These are phyloP conservation scores for Onthophagus sagittarius DNA, from an alignment of 2,888 invertebrate species.

Conservation along the genomic window DNA sequence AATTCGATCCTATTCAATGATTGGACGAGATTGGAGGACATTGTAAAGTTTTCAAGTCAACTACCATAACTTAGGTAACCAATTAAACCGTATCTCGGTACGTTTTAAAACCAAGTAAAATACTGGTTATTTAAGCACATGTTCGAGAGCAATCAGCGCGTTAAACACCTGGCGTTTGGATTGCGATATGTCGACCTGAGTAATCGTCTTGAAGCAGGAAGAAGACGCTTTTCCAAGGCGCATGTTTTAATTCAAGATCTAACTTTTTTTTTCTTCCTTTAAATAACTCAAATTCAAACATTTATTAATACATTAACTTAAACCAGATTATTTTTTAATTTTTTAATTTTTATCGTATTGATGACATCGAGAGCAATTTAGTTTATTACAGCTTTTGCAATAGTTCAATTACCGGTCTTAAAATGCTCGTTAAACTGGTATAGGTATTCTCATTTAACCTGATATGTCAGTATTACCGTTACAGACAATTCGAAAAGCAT, in stretches of 20 bases:
- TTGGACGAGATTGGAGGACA: background rate
- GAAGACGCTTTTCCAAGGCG: background rate
- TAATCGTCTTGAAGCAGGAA: background rate
- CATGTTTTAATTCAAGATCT: background rate
- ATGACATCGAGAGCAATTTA: background rate
- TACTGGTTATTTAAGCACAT: background rate
- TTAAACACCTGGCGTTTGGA: background rate
- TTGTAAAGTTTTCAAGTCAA: background rate
- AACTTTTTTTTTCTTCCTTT: background rate
- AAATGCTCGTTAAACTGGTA: background rate
- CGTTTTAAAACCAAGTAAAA: background rate
- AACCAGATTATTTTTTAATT: background rate
- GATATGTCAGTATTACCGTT: background rate
- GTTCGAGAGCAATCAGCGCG: background rate
- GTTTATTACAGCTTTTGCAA: background rate
- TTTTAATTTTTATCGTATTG: background rate
- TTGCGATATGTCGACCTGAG: background rate
- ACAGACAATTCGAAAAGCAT: background rate
- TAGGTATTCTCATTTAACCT: background rate
- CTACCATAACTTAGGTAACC: background rate
- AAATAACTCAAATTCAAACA: background rate
- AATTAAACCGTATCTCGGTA: background rate
- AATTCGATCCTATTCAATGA: background rate
- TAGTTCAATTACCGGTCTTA: background rate
- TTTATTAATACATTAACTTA: too few relatives aligned